These are phyloP conservation scores for Chironomus striatipennis DNA, from an alignment of 1,140 invertebrate genomes.

Conservation along the genomic window DNA sequence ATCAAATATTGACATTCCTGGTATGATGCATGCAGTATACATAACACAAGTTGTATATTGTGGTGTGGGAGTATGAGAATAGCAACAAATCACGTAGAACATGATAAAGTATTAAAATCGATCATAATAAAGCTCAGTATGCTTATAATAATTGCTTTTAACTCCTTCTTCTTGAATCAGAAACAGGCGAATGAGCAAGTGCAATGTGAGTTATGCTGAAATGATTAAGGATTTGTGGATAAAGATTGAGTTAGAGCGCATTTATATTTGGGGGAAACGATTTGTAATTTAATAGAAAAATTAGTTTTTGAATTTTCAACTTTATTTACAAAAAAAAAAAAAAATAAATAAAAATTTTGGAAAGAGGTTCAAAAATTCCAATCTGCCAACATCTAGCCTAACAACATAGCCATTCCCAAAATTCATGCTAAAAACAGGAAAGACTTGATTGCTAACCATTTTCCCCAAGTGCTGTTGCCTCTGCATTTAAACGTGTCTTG, in stretches of 20 bases:
- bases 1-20: slow-evolving; percentile 13
- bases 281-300: too few species aligned
- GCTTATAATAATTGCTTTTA: slow-evolving; percentile 14
- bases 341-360: too few species aligned
- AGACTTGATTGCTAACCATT: slow-evolving; percentile 7
- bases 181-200: not conserved
- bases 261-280: too few species aligned
- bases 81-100: slow-evolving; percentile 12
- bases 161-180: slow-evolving; percentile 6
- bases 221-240: not conserved
- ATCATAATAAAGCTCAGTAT: slow-evolving; percentile 8
- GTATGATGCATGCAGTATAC: not conserved
- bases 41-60: too few species aligned
- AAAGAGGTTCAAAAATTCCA: too few species aligned
- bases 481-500: slow-evolving; percentile 12
- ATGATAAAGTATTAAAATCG: slow-evolving; percentile 14
- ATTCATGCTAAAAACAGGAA: not conserved
- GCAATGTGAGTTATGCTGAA: not conserved
- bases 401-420: too few species aligned
- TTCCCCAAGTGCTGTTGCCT: not conserved
- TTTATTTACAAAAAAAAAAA: too few species aligned
- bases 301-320: too few species aligned
- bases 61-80: not conserved
- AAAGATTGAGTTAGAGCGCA: too few species aligned
- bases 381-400: too few species aligned